These are phyloP conservation scores for Colletes latitarsis DNA, from an alignment of 1,140 invertebrate species.

Conservation along the genomic window DNA sequence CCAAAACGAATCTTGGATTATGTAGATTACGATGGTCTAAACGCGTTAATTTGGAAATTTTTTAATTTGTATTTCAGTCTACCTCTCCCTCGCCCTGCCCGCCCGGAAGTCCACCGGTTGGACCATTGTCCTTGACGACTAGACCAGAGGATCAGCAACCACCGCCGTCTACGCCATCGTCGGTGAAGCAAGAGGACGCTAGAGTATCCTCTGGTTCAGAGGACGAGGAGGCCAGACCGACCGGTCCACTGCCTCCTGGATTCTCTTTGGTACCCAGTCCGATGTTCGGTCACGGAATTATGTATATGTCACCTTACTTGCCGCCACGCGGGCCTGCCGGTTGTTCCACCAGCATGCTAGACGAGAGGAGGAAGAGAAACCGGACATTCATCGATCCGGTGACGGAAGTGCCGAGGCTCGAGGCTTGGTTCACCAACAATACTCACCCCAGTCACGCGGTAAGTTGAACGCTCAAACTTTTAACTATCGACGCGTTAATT, in stretches of 20 bases:
- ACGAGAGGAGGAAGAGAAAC: conserved; percentile 95
- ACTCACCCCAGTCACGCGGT: conserved; percentile 96
- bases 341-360: conserved; percentile 84
- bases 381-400: conserved; percentile 99
- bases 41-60: no score
- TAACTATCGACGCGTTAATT: conserved; percentile 46
- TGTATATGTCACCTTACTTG: conserved; percentile 94
- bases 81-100: conserved; percentile 79
- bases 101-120: conserved; percentile 83
- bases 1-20: no score
- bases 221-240: conserved; percentile 77
- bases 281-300: conserved; percentile 92
- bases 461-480: conserved; percentile 20
- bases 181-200: conserved; percentile 78
- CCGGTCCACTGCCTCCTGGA: conserved; percentile 82
- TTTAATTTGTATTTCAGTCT: conserved; percentile 60
- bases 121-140: conserved; percentile 86
- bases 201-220: conserved; percentile 79
- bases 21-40: no score
- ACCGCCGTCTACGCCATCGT: conserved; percentile 69
- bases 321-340: conserved; percentile 79
- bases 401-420: conserved; percentile 97
- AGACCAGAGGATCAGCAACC: conserved; percentile 76
- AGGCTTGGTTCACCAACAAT: conserved; percentile 98
- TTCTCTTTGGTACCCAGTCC: conserved; percentile 91